A percentile compares a stretch with the other conserved stretches of the same genome.
phyloP scores from a whole-genome alignment of 2,113 vertebrate species.

The Ceratotherium simum region DNA sequence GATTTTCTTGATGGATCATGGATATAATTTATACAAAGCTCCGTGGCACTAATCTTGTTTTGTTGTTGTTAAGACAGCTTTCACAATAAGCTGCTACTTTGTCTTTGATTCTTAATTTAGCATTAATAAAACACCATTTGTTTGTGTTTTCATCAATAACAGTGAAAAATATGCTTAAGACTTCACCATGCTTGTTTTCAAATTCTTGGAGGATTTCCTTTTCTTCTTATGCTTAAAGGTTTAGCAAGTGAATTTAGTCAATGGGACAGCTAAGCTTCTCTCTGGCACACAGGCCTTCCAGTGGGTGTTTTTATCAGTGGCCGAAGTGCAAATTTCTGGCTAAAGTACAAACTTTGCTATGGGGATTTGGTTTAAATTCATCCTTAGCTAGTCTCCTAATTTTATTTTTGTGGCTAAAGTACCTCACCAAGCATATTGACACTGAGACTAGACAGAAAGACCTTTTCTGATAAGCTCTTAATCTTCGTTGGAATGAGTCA shows the following conservation, averaged over 20 bases:
- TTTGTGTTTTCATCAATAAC: neutral
- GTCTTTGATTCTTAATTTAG: conserved; percentile 7
- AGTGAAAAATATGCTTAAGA: neutral
- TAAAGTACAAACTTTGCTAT: neutral
- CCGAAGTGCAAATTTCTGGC: neutral
- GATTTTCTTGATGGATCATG: neutral
- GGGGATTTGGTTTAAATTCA: neutral
- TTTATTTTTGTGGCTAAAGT: neutral
- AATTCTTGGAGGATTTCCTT: neutral
- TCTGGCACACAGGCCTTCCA: neutral
- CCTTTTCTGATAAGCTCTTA: neutral
- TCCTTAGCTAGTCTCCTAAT: neutral
- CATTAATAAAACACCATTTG: neutral
- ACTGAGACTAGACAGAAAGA: neutral
- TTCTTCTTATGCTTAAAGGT: neutral
- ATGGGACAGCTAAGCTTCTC: neutral
- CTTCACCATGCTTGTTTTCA: neutral
- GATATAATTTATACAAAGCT: neutral
- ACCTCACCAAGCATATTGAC: neutral
- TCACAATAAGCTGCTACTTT: neutral
- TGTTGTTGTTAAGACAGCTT: neutral
- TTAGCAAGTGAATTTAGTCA: neutral
- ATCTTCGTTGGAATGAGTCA: neutral
- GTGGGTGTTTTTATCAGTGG: neutral
- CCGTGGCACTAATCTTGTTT: neutral